Base-by-base conservation (phyloP, 2,113 vertebrate species). In the Misgurnus anguillicaudatus region DNA sequence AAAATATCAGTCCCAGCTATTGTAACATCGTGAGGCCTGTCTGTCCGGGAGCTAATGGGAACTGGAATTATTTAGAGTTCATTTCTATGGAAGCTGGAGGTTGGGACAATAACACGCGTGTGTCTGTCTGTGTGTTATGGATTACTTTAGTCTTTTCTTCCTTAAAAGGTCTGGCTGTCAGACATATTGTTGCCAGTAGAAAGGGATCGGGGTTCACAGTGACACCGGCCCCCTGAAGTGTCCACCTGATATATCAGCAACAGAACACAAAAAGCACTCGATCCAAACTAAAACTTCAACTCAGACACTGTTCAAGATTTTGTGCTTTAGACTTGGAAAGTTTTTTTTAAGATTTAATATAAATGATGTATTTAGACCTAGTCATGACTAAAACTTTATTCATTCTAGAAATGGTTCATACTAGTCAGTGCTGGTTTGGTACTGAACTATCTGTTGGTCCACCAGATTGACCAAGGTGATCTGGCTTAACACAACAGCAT, bases 111-210 rank as follows among this genome's bases (percentile, higher is more conserved):
- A 48, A 48, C 47, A 9, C 11, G 10, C 1, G 48, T 14, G 13
- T 51, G 48, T 51, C 48, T 51, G 14, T 51, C 6, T 48, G 45
- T 36, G 48, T 71, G 48, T 71, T 57, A 71, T 36, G 36, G 17
- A 14, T 51, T 11, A 48, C 48, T 62, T 78, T 51, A 7, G 7
- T 55, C 39, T 70, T 81, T 21, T 11, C 86, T 86, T 82, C 91
- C 90, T 74, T 92, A 91, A 92, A 92, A 90, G 90, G 92, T 72
- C 79, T 81, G 79, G 41, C 77, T 90, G 88, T 89, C 88, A 89
- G 80, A 74, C 0, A 41, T 41, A 75, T 69, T 77, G 16, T 78
- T 78, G 85, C 81, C 90, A 87, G 5, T 17, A 8, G 53, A 55
- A 6, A 87, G 68, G 51, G 85, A 86, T 85, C 85, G 71, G 88